A percentile compares a stretch with the other conserved stretches of the same genome.
Conservation (phyloP, 1,140 invertebrate genomes). For the Solen grandis region DNA sequence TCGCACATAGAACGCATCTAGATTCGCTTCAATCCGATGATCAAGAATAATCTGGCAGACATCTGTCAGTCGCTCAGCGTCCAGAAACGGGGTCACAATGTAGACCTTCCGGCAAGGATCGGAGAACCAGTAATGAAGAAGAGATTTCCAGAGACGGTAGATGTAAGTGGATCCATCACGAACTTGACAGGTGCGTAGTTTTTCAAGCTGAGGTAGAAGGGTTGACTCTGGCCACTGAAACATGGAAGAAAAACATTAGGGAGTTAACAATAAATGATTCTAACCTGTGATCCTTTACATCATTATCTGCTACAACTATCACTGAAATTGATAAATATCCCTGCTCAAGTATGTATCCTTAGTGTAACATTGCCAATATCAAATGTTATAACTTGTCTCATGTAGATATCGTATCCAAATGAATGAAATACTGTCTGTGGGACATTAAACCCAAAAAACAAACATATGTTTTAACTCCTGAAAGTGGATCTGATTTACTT, state of each 20-base stretch:
- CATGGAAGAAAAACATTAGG: constrained; percentile 3
- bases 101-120: constrained; percentile 63
- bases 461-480: too few relatives aligned
- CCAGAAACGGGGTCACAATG: constrained; percentile 70
- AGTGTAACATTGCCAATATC: too few relatives aligned
- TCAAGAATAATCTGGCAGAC: constrained; percentile 66
- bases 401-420: too few relatives aligned
- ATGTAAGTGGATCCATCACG: constrained; percentile 64
- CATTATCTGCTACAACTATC: too few relatives aligned
- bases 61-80: constrained; percentile 63
- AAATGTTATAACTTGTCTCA: too few relatives aligned
- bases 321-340: too few relatives aligned
- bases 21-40: constrained; percentile 63
- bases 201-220: constrained; percentile 51
- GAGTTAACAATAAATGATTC: too few relatives aligned
- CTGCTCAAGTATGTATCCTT: too few relatives aligned
- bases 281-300: too few relatives aligned
- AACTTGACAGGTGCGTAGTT: constrained; percentile 52
- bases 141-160: constrained; percentile 70
- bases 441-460: too few relatives aligned
- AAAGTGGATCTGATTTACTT: too few relatives aligned
- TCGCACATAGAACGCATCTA: constrained; percentile 69
- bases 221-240: constrained; percentile 60
- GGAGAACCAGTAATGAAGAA: constrained; percentile 68
- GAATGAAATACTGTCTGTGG: too few relatives aligned